Conservation (phyloP, 1,140 invertebrate genomes). For the Triops cancriformis region DNA sequence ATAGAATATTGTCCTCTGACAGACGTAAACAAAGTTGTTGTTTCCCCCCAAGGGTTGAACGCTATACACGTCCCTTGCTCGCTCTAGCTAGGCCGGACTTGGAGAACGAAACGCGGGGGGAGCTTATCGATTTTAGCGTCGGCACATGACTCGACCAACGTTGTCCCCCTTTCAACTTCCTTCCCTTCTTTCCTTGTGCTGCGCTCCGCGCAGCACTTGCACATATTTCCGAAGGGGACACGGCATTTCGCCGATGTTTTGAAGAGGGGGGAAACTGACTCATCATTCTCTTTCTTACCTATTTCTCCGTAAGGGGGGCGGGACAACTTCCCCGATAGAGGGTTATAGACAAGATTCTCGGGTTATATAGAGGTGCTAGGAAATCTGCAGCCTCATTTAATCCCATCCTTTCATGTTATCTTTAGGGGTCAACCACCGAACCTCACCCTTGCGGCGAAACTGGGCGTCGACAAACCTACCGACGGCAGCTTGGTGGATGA, state of each 20-base stretch:
- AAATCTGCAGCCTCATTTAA: neutral
- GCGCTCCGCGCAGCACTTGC: neutral
- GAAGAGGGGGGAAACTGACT: too few species aligned
- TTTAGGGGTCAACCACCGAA: neutral
- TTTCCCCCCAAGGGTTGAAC: neutral
- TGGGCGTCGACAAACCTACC: neutral
- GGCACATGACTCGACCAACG: neutral
- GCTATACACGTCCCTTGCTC: neutral
- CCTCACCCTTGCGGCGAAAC: neutral
- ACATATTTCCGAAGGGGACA: neutral
- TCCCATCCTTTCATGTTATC: neutral
- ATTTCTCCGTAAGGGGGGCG: too few species aligned
- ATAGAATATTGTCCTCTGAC: neutral
- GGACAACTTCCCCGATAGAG: too few species aligned
- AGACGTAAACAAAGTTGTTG: slow-evolving; percentile 14
- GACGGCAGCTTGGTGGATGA: slow-evolving; percentile 27
- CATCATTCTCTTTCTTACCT: too few species aligned
- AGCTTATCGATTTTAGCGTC: neutral
- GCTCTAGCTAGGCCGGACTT: neutral
- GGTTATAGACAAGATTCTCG: too few species aligned
- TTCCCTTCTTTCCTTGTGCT: neutral
- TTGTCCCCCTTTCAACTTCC: neutral
- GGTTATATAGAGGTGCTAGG: too few species aligned
- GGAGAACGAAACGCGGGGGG: neutral
- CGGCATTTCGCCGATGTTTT: too few species aligned